Evolutionary conservation across 2,113 vertebrate genomes (phyloP).

Genomic region (Entosphenus tridentatus): DNA sequence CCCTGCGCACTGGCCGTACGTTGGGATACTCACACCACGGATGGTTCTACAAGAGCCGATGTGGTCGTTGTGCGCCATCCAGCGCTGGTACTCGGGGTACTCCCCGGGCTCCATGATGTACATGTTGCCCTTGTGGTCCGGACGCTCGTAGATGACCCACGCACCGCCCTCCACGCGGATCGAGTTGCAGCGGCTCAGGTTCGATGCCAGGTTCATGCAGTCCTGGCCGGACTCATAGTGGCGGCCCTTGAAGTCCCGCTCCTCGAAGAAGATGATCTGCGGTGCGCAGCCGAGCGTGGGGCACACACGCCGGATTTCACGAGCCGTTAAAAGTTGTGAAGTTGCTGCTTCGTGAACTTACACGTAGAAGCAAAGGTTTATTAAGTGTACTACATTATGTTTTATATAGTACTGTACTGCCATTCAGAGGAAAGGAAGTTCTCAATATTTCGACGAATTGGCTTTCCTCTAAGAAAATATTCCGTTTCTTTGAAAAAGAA

Average conservation of each 20-base stretch:
- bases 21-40: slow-evolving; percentile 36
- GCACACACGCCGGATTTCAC: no score
- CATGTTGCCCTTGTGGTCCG: slow-evolving; percentile 55
- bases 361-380: no score
- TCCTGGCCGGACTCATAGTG: slow-evolving; percentile 51
- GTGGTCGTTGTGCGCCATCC: slow-evolving; percentile 62
- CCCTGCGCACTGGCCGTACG: background rate
- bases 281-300: no score
- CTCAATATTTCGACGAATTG: no score
- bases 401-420: no score
- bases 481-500: no score
- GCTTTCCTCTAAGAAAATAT: no score
- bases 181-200: slow-evolving; percentile 62
- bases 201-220: slow-evolving; percentile 69
- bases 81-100: slow-evolving; percentile 51
- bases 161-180: slow-evolving; percentile 52
- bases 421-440: no score
- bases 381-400: no score
- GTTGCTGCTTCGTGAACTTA: no score
- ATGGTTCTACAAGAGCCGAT: slow-evolving; percentile 64
- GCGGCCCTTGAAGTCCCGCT: slow-evolving; percentile 51
- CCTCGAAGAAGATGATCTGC: slow-evolving; percentile 59
- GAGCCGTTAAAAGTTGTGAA: no score
- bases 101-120: slow-evolving; percentile 57
- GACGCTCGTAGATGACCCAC: slow-evolving; percentile 60